Evolutionary conservation across 2,113 vertebrate species (phyloP), one percentile per base, ranked within the genome.

Genomic region (Chloropsis hardwickii): DNA sequence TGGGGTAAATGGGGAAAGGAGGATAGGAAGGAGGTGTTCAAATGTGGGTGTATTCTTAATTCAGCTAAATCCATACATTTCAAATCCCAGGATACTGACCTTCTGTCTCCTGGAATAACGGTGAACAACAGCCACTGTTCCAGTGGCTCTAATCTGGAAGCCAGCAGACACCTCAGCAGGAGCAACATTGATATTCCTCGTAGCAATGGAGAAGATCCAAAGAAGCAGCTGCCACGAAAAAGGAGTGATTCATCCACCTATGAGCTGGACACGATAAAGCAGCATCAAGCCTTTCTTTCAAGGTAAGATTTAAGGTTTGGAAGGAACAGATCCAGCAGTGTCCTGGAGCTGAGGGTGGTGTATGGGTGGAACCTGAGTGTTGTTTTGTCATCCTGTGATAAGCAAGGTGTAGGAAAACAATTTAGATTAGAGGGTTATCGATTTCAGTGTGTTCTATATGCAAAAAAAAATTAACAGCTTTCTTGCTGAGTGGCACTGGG

Each of bases 161-260:
- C 97, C 96, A 99, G 99, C 93, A 98, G 98, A 61, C 99, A 99
- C 93, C 98, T 99, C 86, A 99, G 99, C 94, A 99, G 99, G 92
- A 99, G 99, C 96, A 99, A 99, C 98, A 98, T 99, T 8, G 99
- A 99, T 97, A 99, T 99, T 97, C 98, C 99, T 42, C 99, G 98
- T 16, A 97, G 98, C 57, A 92, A 96, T 0, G 94, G 98, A 33
- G 99, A 99, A 37, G 99, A 99, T 90, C 96, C 99, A 97, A 98
- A 98, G 94, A 98, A 97, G 91, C 98, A 98, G 93, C 97, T 98
- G 90, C 98, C 98, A 39, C 98, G 99, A 27, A 99, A 99, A 96
- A 98, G 99, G 91, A 99, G 99, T 3, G 99, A 99, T 97, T 99
- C 99, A 3, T 99, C 99, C 90, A 99, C 99, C 47, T 99, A 99